Evolutionary conservation across 2,797 vertebrate genomes (phyloP).

Genomic region (Kryptopterus vitreolus): DNA sequence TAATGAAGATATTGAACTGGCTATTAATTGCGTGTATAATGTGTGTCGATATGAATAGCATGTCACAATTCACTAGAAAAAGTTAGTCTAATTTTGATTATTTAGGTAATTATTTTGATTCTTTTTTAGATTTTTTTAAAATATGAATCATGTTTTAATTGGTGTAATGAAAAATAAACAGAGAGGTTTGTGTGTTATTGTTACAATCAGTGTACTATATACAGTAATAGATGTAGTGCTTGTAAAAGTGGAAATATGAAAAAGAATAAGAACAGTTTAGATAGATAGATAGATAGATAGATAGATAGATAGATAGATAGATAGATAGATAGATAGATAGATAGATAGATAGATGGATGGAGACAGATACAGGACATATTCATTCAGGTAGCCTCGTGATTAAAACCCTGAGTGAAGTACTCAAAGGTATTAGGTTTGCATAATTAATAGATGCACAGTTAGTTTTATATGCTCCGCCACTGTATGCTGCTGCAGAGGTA

Average conservation of each 20-base stretch:
- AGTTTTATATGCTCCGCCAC: background rate
- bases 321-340: no score
- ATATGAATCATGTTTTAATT: background rate
- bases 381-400: background rate
- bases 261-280: background rate
- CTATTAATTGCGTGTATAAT: background rate
- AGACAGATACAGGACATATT: background rate
- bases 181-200: background rate
- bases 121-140: background rate
- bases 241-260: background rate
- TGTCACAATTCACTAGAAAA: no score
- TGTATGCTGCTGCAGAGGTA: background rate
- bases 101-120: no score
- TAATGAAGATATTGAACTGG: background rate
- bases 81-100: no score
- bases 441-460: background rate
- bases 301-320: no score
- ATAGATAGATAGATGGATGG: no score
- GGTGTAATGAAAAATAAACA: no score
- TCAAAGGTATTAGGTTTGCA: background rate
- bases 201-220: background rate
- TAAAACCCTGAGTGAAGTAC: background rate
- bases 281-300: no score
- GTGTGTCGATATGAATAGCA: background rate
- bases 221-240: background rate